Conservation (phyloP, 2,113 vertebrate genomes). For the Daubentonia madagascariensis region DNA sequence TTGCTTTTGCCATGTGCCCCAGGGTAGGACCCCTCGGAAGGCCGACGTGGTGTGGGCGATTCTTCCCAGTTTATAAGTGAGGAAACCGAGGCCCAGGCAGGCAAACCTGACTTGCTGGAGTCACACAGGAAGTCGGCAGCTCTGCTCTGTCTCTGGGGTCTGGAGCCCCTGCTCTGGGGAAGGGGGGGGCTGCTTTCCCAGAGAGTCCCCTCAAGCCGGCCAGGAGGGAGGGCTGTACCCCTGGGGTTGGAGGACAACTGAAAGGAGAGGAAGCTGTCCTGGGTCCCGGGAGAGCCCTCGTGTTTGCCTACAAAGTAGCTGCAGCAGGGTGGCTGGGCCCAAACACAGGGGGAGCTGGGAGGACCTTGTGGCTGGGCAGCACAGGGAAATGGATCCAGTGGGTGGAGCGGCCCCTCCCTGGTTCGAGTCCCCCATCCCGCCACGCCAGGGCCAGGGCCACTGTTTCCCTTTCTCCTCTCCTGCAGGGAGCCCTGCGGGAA, state of each 20-base stretch:
- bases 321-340: background rate
- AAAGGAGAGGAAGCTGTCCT: background rate
- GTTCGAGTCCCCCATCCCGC: background rate
- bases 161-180: background rate
- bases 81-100: background rate
- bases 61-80: too few species aligned
- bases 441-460: too few species aligned
- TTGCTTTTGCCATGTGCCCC: background rate
- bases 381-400: rapidly evolving
- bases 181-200: background rate
- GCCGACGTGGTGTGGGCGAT: background rate
- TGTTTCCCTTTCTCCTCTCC: background rate
- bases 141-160: background rate
- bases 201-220: background rate
- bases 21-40: background rate
- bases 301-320: background rate
- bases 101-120: background rate
- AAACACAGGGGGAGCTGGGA: too few species aligned
- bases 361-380: background rate
- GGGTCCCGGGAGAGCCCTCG: rapidly evolving
- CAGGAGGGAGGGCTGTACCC: background rate
- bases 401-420: background rate
- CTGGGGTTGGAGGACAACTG: background rate
- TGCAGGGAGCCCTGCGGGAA: background rate
- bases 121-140: background rate